Evolutionary conservation across 2,888 invertebrate species (phyloP), one percentile per base, ranked within the genome.

Genomic region (Cheilosia vernalis): DNA sequence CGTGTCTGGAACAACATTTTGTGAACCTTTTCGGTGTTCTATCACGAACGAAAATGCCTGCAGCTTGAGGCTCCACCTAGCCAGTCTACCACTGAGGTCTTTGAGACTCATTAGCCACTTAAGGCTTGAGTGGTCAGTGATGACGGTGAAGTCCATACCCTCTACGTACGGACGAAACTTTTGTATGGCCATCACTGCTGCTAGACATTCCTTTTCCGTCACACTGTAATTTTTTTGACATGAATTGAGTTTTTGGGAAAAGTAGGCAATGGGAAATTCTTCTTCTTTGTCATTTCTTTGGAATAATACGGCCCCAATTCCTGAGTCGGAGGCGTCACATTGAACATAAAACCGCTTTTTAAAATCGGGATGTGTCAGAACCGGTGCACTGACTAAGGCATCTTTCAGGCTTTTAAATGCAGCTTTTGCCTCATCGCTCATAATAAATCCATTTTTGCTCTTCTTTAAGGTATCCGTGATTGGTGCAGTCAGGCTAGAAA

Each of bases 11-110:
- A 37, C 37, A 4, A 37, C 4, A 37, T 37, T 37, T 10, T 3
- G 21, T 0, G 81, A 82, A 1, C 89, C 89, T 60, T 87, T 88
- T 9, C 89, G 73, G 66, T 90, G 89, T 6, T 80, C 77, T 3
- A 84, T 78, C 1, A 44, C 21, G 67, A 66, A 30, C 87, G 21
- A 17, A 0, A 21, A 21, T 17, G 9, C 21, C 49, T 51, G 49
- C 21, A 37, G 37, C 4, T 37, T 37, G 13, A 37, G 37, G 37
- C 37, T 37, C 13, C 13, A 37, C 4, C 37, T 37, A 1, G 37
- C 13, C 37, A 37, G 2, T 13, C 37, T 37, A 1, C 37, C 13
- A 37, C 37, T 37, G 4, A 37, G 37, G 37, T 37, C 37, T 37
- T 37, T 37, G 4, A 37, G 37, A 13, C 37, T 4, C 37, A 37